Evolutionary conservation across 1,140 invertebrate species (phyloP), one percentile per base, ranked within the genome.

Genomic region (Hyles vespertilio): DNA sequence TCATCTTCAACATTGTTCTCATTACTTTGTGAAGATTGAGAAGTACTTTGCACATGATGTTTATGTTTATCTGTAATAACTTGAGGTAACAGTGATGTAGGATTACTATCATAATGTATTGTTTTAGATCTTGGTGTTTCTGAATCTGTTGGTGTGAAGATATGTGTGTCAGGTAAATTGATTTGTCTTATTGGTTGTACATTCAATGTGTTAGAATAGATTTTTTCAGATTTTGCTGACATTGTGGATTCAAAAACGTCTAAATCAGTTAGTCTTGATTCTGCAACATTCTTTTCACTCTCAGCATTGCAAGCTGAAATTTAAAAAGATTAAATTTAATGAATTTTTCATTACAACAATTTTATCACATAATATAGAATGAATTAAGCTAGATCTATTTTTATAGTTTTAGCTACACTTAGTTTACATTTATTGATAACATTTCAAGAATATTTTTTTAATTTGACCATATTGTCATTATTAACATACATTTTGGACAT

Each of bases 71-170:
- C 65, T 46, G 61, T 32, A 47, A 67, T 50, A 36, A 60, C 7
- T 64, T 79, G 65, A 43, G 74, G 68, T 36, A 79, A 48, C 6
- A 85, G 59, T 44, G 74, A 60, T 51, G 74, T 65, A 12, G 74
- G 69, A 12, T 59, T 63, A 49, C 48, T 74, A 59, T 84, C 74
- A 58, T 90, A 89, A 63, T 90, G 89, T 57, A 89, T 89, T 8
- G 89, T 90, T 74, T 88, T 89, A 10, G 89, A 90, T 65, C 85
- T 80, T 7, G 89, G 89, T 46, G 78, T 88, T 70, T 90, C 84
- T 3, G 87, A 90, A 63, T 90, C 85, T 12, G 84, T 88, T 6
- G 89, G 89, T 34, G 89, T 90, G 65, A 89, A 90, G 36, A 90
- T 90, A 62, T 90, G 89, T 22, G 89, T 90, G 52, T 90, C 89